Percentiles rank a stretch among this genome's conserved stretches.
phyloP scores from a whole-genome alignment of 1,140 invertebrate species.

The Pemphigus obesinymphae region DNA sequence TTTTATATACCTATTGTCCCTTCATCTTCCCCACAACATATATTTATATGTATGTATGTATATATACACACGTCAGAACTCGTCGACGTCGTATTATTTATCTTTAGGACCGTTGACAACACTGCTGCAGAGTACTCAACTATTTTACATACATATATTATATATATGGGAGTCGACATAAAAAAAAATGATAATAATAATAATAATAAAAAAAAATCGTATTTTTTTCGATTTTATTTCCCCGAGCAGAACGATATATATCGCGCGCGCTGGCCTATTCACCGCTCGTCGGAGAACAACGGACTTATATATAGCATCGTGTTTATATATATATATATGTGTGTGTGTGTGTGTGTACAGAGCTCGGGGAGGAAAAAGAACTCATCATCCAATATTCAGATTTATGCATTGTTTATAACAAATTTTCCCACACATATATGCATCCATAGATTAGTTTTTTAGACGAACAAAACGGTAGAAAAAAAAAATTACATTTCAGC shows the following conservation, averaged over 20 bases:
- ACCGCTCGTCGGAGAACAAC: too few relatives aligned
- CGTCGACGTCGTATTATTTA: conserved; percentile 1
- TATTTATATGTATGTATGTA: too few relatives aligned
- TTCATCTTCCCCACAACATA: not conserved
- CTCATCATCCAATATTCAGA: conserved; percentile 9
- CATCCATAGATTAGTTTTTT: not conserved
- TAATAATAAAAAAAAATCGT: not conserved
- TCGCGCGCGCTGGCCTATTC: too few relatives aligned
- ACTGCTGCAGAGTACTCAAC: not conserved
- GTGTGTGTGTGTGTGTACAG: too few relatives aligned
- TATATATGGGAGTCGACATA: not conserved
- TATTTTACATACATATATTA: conserved; percentile 17
- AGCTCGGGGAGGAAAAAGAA: not conserved
- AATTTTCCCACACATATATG: not conserved
- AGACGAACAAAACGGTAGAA: not conserved
- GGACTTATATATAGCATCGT: not conserved
- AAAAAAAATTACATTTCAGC: conserved; percentile 31
- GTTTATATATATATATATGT: not conserved
- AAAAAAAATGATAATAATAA: not conserved
- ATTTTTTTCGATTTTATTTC: not conserved
- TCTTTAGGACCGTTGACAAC: conserved; percentile 17
- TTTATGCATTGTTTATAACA: conserved; percentile 31
- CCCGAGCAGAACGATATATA: not conserved
- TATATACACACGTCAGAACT: too few relatives aligned
- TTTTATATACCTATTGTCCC: not conserved